Base-by-base conservation (phyloP, 2,888 invertebrate genomes). In the Agrypnus murinus region DNA sequence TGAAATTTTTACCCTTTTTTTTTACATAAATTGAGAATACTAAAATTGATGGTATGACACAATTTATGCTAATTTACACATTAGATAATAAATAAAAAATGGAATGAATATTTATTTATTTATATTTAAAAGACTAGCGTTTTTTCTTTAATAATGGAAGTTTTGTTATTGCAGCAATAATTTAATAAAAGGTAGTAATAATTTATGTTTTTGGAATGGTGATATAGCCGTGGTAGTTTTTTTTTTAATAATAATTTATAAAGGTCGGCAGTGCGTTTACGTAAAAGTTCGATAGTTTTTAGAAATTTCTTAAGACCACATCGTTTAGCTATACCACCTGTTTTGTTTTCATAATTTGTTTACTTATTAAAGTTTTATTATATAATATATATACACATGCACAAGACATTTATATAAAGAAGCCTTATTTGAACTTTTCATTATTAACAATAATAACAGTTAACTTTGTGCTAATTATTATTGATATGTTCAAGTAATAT, bases 11-110 rank as follows among this genome's bases (percentile, higher is more conserved):
- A 10, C n/a, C n/a, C n/a, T n/a, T n/a, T n/a, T n/a, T n/a, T 43
- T 19, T 32, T 12, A 50, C 12, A 50, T 7, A 50, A 32, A 50
- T 31, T 15, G 25, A 25, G 25, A 25, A 25, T 25, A n/a, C n/a
- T n/a, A n/a, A n/a, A 17, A 10, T 5, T 10, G 50, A 50, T 31
- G 31, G 5, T 17, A 50, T 50, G 50, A 50, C 10, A 50, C 5
- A 31, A 25, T 50, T 31, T 17, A 12, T 50, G 12, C 9, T 10
- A 17, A 46, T 10, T 46, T 46, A n/a, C 10, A 9, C 19, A 25
- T 19, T 6, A 38, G 32, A 45, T n/a, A 63, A 12, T 63, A 63
- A 34, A 50, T 17, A 50, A 63, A n/a, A 63, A 36, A 63, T 63
- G 62, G 62, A 63, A 63, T 63, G 62, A 50, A 38, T 17, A 38